Percentiles rank a stretch among this genome's conserved stretches.
These are phyloP conservation scores for Adelges cooleyi DNA, from an alignment of 1,140 invertebrate species.

Conservation along the genomic window DNA sequence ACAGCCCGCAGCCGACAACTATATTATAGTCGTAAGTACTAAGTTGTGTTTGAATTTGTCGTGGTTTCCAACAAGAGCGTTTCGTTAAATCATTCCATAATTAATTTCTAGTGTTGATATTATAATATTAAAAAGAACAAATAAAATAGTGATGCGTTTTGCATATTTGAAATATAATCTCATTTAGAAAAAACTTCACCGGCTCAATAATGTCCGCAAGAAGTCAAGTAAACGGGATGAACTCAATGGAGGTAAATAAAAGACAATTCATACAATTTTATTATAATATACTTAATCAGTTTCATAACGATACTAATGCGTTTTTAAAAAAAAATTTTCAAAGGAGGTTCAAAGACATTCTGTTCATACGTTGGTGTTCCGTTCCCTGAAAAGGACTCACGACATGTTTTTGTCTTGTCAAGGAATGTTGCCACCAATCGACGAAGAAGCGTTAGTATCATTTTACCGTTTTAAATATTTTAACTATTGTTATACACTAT, in stretches of 20 bases:
- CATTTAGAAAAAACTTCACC: too few relatives aligned
- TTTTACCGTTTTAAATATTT: conserved; percentile 20
- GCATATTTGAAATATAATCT: too few relatives aligned
- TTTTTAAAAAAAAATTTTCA: conserved; percentile 30
- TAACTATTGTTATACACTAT: too few relatives aligned
- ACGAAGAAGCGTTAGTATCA: conserved; percentile 62
- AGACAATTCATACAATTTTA: background rate
- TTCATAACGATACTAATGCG: too few relatives aligned
- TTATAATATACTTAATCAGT: background rate
- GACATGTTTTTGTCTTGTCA: conserved; percentile 95
- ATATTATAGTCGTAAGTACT: too few relatives aligned
- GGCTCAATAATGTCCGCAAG: background rate
- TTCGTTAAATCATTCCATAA: too few relatives aligned
- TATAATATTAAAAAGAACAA: too few relatives aligned
- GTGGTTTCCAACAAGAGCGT: too few relatives aligned
- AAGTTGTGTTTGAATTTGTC: too few relatives aligned
- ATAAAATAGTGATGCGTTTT: too few relatives aligned
- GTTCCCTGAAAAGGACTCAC: conserved; percentile 92
- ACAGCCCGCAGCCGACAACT: too few relatives aligned
- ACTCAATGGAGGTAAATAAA: background rate
- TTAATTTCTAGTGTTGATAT: too few relatives aligned
- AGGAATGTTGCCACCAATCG: conserved; percentile 68
- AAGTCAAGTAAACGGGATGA: background rate
- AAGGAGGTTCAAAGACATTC: conserved; percentile 93
- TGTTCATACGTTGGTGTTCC: conserved; percentile 90